Conservation (phyloP, 2,113 vertebrate genomes). For the Arenaria interpres region DNA sequence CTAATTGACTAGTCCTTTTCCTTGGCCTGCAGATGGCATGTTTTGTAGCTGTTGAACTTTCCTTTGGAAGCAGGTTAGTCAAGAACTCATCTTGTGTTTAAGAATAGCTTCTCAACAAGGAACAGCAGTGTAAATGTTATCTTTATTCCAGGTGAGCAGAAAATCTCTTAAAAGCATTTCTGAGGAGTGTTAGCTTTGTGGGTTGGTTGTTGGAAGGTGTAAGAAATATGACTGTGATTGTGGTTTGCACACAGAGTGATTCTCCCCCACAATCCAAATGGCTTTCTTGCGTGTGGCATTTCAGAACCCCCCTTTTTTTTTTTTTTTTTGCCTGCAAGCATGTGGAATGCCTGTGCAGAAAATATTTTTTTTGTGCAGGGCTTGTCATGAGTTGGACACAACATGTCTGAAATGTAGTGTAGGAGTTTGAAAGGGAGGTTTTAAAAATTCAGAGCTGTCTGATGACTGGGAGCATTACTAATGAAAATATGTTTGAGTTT, state of each 20-base stretch:
- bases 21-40: background rate
- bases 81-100: background rate
- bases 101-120: constrained; percentile 9
- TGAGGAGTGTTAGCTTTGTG: background rate
- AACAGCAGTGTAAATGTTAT: background rate
- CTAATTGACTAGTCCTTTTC: background rate
- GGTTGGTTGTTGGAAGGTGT: background rate
- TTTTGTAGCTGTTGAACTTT: background rate
- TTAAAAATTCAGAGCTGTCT: constrained; percentile 30
- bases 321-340: background rate
- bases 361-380: background rate
- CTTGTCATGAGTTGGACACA: constrained; percentile 29
- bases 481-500: background rate
- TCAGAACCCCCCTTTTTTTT: background rate
- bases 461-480: background rate
- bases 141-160: constrained; percentile 39
- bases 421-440: constrained; percentile 8
- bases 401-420: background rate
- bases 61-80: background rate
- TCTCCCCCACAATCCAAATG: constrained; percentile 29
- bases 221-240: constrained; percentile 20
- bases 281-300: background rate
- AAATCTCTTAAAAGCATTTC: constrained; percentile 16
- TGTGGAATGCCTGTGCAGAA: background rate
- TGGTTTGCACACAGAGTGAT: constrained; percentile 1